Evolutionary conservation across 2,888 invertebrate genomes (phyloP), one percentile per base, ranked within the genome.

Genomic region (Aplocera efformata): DNA sequence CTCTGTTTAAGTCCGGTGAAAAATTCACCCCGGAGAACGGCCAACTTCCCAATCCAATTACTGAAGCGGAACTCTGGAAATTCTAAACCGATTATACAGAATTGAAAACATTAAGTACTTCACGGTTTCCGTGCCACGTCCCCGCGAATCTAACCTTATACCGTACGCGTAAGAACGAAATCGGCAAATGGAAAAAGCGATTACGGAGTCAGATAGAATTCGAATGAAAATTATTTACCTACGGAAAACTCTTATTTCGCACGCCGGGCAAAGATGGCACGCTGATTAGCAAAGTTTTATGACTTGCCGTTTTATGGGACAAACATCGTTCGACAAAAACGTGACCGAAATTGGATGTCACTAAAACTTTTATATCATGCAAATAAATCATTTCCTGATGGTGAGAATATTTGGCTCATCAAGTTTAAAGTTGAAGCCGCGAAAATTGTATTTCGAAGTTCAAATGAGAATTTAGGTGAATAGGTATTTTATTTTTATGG

Each of bases 31-130:
- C 67, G 53, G 56, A 45, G 44, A 38, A 38, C 67, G 68, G 60
- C 63, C 71, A 77, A 81, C 78, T 78, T 76, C 70, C 72, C 77
- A 80, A 84, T 85, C 84, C 86, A 85, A 86, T 86, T 86, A 86
- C 82, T 63, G 71, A 67, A 63, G 80, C 79, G 78, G 75, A 79
- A 83, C 84, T 75, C 79, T 72, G 83, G 79, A 86, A 86, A 86
- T 86, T 83, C 85, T 86, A 86, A 86, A 86, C 85, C 86, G 86
- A 86, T 86, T 86, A 86, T 83, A 80, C 82, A 72, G 81, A 86
- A 86, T 86, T 85, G 85, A 86, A 86, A 85, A 85, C 85, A 85
- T 85, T 85, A 86, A 84, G 85, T 81, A 86, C 83, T 81, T 76
- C 69, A 78, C 72, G 76, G 74, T 80, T 80, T 72, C 56, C 56